These are phyloP conservation scores for Virgularia gustaviana DNA, from an alignment of 92 coral and sea anemone genomes.

Conservation along the genomic window DNA sequence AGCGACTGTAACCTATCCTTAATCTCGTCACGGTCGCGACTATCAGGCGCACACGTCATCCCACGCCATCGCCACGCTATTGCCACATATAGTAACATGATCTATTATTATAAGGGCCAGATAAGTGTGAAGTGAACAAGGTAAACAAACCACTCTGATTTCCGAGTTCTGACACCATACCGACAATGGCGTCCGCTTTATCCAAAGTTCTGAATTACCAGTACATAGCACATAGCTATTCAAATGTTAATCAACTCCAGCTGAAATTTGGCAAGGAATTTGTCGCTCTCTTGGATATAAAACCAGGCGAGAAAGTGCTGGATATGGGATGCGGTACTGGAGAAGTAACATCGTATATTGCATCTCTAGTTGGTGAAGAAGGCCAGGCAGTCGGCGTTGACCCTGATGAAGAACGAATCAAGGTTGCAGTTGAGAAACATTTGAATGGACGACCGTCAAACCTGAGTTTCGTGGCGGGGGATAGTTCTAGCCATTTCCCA, in stretches of 20 bases:
- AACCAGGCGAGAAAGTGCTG: not conserved
- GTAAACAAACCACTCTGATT: too few species aligned
- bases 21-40: too few species aligned
- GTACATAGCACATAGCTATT: not conserved
- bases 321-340: constrained; percentile 5
- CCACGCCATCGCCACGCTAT: too few species aligned
- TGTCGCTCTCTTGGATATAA: not conserved
- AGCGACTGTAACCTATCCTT: too few species aligned
- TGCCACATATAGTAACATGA: too few species aligned
- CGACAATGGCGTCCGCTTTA: not conserved
- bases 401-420: not conserved
- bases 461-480: not conserved
- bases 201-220: not conserved
- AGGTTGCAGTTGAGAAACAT: not conserved
- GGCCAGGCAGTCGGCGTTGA: not conserved
- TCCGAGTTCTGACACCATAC: too few species aligned
- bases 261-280: not conserved
- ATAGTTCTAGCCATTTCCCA: not conserved
- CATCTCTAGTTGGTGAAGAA: not conserved
- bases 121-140: too few species aligned
- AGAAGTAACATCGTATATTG: not conserved
- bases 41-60: too few species aligned
- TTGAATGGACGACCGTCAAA: not conserved
- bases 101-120: too few species aligned
- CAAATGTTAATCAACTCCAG: not conserved